These are phyloP conservation scores for Takifugu rubripes DNA, from an alignment of 2,797 vertebrate genomes.

Conservation along the genomic window DNA sequence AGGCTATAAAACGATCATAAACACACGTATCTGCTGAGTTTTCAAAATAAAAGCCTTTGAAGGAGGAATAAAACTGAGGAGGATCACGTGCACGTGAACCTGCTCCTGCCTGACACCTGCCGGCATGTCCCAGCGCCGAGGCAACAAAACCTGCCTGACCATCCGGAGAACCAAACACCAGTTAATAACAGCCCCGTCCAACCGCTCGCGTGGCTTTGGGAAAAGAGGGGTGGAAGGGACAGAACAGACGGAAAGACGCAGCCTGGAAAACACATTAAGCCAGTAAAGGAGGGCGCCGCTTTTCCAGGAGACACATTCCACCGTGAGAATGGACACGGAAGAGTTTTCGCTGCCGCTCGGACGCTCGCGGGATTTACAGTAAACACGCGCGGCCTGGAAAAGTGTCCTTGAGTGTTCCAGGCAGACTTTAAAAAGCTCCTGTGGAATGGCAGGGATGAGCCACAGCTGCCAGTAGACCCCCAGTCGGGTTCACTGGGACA, in stretches of 20 bases:
- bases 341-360: no score
- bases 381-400: slow-evolving; percentile 29
- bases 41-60: no score
- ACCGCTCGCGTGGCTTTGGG: not conserved
- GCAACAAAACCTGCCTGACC: not conserved
- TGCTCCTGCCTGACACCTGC: not conserved
- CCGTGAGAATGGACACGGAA: not conserved
- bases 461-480: slow-evolving; percentile 55
- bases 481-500: slow-evolving; percentile 22
- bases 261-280: slow-evolving; percentile 40
- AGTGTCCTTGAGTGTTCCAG: slow-evolving; percentile 49
- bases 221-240: slow-evolving; percentile 3
- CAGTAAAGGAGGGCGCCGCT: slow-evolving; percentile 11
- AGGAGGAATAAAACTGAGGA: not conserved
- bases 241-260: slow-evolving; percentile 40
- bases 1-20: no score
- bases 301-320: slow-evolving; percentile 23
- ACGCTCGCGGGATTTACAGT: not conserved
- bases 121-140: not conserved
- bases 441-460: slow-evolving; percentile 51
- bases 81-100: not conserved
- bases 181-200: slow-evolving; percentile 1
- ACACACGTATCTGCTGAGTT: no score
- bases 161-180: not conserved
- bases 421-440: slow-evolving; percentile 60